Evolutionary conservation across 2,113 vertebrate genomes (phyloP), one percentile per base, ranked within the genome.

Genomic region (Callipepla squamata): DNA sequence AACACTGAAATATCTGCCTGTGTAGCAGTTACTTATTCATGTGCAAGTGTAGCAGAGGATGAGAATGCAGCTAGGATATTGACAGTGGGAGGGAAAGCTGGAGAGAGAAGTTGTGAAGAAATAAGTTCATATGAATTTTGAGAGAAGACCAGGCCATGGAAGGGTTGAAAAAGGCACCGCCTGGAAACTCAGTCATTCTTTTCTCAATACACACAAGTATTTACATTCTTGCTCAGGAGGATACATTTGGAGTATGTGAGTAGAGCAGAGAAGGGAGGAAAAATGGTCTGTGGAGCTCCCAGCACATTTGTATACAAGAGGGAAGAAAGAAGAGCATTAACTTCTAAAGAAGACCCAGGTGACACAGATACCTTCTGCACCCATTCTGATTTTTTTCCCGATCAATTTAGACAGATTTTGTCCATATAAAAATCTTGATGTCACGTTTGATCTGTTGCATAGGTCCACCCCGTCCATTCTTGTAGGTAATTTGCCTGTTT

Each of bases 1-100:
- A 96, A 96, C 94, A 96, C 68, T 92, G 89, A 95, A 89, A 95
- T 91, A 95, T 88, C 79, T 96, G 88, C 87, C 89, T 94, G 79
- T 96, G 80, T 86, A 93, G 69, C 77, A 70, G 95, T 93, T 95
- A 91, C 94, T 97, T 95, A 94, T 92, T 97, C 59, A 40, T 87
- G 89, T 93, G 65, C 57, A 80, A 94, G 88, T 66, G 76, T 85
- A 57, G 69, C 75, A 80, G 75, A 79, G 59, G 92, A 77, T 42
- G 85, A 90, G 42, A 79, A 32, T 81, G 34, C 61, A 75, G 82
- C 76, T 74, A 38, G 69, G 51, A n/a, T 83, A 90, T 61, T 90
- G 89, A 67, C 59, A 62, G 48, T 72, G 25, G 61, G 75, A 30
- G 36, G 57, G 83, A 94, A 91, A 73, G 57, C 12, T 82, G 61